A percentile compares a stretch with the other conserved stretches of the same genome.
phyloP scores from a whole-genome alignment of 1,140 invertebrate species.

The Apocrypta bakeri region DNA sequence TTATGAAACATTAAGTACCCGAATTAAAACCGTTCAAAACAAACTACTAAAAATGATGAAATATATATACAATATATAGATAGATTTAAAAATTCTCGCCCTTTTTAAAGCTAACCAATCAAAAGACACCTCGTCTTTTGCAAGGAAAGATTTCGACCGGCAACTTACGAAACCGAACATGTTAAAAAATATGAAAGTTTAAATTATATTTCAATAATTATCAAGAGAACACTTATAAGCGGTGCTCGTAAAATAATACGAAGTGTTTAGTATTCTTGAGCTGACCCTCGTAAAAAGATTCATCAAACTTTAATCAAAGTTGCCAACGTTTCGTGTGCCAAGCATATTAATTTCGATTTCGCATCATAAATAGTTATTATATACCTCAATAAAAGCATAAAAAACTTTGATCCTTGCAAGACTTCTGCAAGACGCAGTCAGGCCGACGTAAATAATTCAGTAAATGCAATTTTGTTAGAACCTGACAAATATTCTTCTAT shows the following conservation, averaged over 20 bases:
- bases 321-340: constrained; percentile 24
- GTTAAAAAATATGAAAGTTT: too few species aligned
- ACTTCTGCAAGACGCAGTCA: not conserved
- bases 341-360: constrained; percentile 40
- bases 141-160: too few species aligned
- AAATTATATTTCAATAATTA: not conserved
- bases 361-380: constrained; percentile 1
- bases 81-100: too few species aligned
- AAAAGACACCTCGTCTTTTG: too few species aligned
- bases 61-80: too few species aligned
- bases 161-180: too few species aligned
- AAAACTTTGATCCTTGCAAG: not conserved
- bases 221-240: constrained; percentile 12
- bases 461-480: too few species aligned
- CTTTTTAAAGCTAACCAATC: too few species aligned
- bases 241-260: constrained; percentile 41
- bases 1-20: too few species aligned
- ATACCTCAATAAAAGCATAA: not conserved
- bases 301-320: constrained; percentile 48
- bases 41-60: too few species aligned
- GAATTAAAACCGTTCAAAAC: too few species aligned
- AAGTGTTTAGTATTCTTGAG: constrained; percentile 36
- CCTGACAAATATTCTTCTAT: too few species aligned
- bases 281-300: constrained; percentile 42
- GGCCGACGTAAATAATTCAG: not conserved